These are phyloP conservation scores for Coregonus ussuriensis DNA, from an alignment of 2,797 vertebrate species.

Conservation along the genomic window DNA sequence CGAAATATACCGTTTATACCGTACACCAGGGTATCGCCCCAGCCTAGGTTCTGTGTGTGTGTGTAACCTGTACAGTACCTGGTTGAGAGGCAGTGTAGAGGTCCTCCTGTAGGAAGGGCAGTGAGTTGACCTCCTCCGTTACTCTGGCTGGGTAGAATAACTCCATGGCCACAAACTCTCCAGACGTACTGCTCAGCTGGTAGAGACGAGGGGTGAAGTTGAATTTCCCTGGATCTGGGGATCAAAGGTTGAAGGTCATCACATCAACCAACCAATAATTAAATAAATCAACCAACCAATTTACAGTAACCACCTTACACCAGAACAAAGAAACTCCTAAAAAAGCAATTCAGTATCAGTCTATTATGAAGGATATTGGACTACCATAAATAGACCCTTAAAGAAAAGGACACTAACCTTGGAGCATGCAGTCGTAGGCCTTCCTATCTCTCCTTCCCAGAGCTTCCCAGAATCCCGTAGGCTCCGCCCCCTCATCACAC, in stretches of 20 bases:
- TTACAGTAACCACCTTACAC: no score
- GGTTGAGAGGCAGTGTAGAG: slow-evolving; percentile 86
- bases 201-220: slow-evolving; percentile 89
- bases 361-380: no score
- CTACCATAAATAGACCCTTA: no score
- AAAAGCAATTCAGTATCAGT: no score
- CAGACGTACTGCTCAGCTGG: slow-evolving; percentile 85
- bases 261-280: not conserved
- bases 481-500: slow-evolving; percentile 87
- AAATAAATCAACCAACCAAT: no score
- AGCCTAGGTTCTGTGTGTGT: not conserved
- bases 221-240: slow-evolving; percentile 86
- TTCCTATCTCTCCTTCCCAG: slow-evolving; percentile 85
- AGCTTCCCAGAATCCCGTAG: slow-evolving; percentile 84
- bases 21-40: no score
- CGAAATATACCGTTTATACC: no score
- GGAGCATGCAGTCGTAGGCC: slow-evolving; percentile 90
- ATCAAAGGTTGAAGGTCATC: slow-evolving; percentile 12
- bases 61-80: slow-evolving; percentile 64
- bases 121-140: slow-evolving; percentile 80
- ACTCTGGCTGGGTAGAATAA: slow-evolving; percentile 81
- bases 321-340: no score
- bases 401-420: slow-evolving; percentile 71
- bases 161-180: slow-evolving; percentile 83
- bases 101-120: slow-evolving; percentile 91